phyloP scores from a whole-genome alignment of 2,888 invertebrate genomes.

The Drosophila sordidula region DNA sequence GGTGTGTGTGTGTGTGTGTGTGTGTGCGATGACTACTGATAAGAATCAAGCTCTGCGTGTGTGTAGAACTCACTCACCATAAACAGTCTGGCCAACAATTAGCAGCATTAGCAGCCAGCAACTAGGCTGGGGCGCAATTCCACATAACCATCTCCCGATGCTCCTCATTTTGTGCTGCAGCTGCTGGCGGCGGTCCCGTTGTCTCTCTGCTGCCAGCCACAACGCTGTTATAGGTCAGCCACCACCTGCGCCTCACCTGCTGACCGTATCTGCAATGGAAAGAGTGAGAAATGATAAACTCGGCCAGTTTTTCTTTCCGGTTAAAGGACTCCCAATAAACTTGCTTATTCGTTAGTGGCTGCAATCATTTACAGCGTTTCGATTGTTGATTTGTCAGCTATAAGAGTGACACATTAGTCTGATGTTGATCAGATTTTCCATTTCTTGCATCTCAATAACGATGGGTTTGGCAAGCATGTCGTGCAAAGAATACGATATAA shows the following conservation, averaged over 20 bases:
- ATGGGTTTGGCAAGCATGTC: too few species aligned
- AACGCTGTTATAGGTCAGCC: slow-evolving; percentile 1
- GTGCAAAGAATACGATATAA: too few species aligned
- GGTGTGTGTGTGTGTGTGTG: slow-evolving; percentile 12
- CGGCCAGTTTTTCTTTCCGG: not conserved
- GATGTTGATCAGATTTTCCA: too few species aligned
- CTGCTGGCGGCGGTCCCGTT: slow-evolving; percentile 23
- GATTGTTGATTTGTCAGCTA: not conserved
- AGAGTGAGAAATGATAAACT: slow-evolving; percentile 8
- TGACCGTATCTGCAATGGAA: slow-evolving; percentile 22
- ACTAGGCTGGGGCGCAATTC: slow-evolving; percentile 33
- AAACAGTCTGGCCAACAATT: slow-evolving; percentile 74
- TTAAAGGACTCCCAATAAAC: not conserved
- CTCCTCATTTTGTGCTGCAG: slow-evolving; percentile 38
- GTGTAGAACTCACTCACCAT: slow-evolving; percentile 60
- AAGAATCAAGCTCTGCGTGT: slow-evolving; percentile 22
- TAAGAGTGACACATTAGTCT: too few species aligned
- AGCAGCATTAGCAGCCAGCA: slow-evolving; percentile 71
- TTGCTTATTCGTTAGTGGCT: not conserved
- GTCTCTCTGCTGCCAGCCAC: slow-evolving; percentile 21
- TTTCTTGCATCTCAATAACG: too few species aligned
- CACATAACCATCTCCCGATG: slow-evolving; percentile 36
- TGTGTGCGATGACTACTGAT: slow-evolving; percentile 38
- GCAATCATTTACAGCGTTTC: not conserved
- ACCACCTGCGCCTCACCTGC: not conserved